phyloP scores from a whole-genome alignment of 2,113 vertebrate genomes.

The Corythoichthys haematopterus region DNA sequence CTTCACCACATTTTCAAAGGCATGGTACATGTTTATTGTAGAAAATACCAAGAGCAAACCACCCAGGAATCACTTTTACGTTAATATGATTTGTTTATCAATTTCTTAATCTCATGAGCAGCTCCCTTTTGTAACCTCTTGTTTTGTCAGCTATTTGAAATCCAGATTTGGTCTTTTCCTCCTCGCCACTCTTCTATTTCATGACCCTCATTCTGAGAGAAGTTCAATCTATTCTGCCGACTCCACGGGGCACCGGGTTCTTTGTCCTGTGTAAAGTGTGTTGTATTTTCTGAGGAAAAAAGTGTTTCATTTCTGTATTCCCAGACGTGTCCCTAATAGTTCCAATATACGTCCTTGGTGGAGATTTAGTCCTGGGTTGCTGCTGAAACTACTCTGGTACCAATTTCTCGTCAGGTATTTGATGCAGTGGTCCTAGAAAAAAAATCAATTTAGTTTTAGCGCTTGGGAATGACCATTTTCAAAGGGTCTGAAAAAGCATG shows the following conservation, averaged over 20 bases:
- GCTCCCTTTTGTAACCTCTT: neutral
- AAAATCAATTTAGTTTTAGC: conserved; percentile 3
- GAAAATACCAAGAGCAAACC: neutral
- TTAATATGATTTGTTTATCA: neutral
- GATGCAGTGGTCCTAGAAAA: conserved; percentile 2
- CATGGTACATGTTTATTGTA: neutral
- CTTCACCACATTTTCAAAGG: neutral
- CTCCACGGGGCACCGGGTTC: conserved; percentile 2
- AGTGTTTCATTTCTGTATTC: conserved; percentile 6
- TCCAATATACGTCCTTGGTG: neutral
- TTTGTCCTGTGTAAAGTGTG: conserved; percentile 11
- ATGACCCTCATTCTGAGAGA: neutral
- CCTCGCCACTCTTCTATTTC: conserved; percentile 3
- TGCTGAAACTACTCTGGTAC: conserved; percentile 16
- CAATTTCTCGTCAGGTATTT: conserved; percentile 12
- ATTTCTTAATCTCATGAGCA: neutral
- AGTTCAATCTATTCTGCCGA: conserved; percentile 7
- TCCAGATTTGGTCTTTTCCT: neutral
- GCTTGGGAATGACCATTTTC: neutral
- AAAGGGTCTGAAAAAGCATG: neutral
- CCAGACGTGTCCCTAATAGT: conserved; percentile 12
- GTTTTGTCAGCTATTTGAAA: neutral
- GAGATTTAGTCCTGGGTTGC: conserved; percentile 2
- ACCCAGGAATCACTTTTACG: neutral
- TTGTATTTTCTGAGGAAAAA: conserved; percentile 7